Evolutionary conservation across 2,888 invertebrate genomes (phyloP), one percentile per base, ranked within the genome.

Genomic region (Cerceris ruficornis): DNA sequence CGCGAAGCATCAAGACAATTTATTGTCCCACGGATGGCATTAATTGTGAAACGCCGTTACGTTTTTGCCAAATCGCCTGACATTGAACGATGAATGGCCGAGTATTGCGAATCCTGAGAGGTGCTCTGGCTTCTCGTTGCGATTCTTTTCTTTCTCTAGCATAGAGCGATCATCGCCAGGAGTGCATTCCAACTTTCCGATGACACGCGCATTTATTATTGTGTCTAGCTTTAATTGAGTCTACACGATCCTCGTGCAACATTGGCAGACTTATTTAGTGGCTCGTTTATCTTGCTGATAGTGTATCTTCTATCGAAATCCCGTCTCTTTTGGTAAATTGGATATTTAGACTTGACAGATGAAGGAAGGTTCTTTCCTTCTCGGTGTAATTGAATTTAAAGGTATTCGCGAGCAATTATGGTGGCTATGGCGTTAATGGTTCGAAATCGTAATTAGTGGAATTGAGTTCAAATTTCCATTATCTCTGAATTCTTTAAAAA

Each of bases 11-110:
- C 70, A 15, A 9, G 64, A 70, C 50, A 69, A 86, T 85, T 85
- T 85, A 86, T 85, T 60, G 77, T 73, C 50, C 50, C 9, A 28
- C 78, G 64, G 61, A 69, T 69, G 62, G 60, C 71, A 85, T 85
- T 86, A 79, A 85, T 83, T 75, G 76, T 58, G 75, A 79, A 28
- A 66, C 69, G 39, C 54, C 62, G 62, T 73, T 73, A 80, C 58
- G 69, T 80, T 73, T 75, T 72, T 75, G 77, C 77, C 81, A 71
- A 52, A 70, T 70, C 43, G 11, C 7, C 74, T 15, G 81, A 81
- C 77, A 69, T 54, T 77, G 70, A 81, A 80, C 65, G 73, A 81
- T 74, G 68, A 73, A 70, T 39, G 46, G 60, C 13, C 59, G 55
- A 28, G 61, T 17, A 14, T 17, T 42, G 49, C 57, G 50, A 62